Evolutionary conservation across 2,797 vertebrate genomes (phyloP).

Genomic region (Centroberyx gerrardi): DNA sequence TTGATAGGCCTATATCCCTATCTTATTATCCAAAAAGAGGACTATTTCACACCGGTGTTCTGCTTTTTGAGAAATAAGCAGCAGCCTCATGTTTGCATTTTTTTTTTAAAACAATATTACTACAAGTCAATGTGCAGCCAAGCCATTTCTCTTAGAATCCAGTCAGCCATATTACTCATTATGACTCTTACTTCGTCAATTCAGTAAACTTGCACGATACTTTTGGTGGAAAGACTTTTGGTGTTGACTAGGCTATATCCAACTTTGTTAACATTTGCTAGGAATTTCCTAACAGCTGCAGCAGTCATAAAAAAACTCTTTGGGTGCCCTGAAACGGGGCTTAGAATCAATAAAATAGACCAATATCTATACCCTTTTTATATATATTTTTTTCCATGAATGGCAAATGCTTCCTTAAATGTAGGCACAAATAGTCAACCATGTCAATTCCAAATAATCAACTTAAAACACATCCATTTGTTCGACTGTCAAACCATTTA

Average conservation of each 20-base stretch:
- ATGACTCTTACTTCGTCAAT: neutral
- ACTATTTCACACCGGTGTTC: too few species aligned
- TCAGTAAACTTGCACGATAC: neutral
- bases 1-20: neutral
- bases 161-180: neutral
- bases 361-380: too few species aligned
- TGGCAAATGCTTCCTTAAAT: neutral
- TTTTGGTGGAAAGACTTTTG: neutral
- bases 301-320: neutral
- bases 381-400: too few species aligned
- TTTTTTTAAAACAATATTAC: too few species aligned
- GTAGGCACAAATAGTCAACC: neutral
- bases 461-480: neutral
- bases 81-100: neutral
- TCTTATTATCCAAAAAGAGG: too few species aligned
- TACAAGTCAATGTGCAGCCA: too few species aligned
- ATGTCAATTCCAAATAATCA: neutral
- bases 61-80: neutral
- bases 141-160: neutral
- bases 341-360: too few species aligned
- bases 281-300: slow-evolving; percentile 28
- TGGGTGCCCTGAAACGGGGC: neutral
- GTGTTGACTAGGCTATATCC: slow-evolving; percentile 9
- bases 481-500: neutral
- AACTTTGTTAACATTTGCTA: neutral